Base-by-base conservation (phyloP, 2,888 invertebrate genomes). In the Agapostemon virescens region DNA sequence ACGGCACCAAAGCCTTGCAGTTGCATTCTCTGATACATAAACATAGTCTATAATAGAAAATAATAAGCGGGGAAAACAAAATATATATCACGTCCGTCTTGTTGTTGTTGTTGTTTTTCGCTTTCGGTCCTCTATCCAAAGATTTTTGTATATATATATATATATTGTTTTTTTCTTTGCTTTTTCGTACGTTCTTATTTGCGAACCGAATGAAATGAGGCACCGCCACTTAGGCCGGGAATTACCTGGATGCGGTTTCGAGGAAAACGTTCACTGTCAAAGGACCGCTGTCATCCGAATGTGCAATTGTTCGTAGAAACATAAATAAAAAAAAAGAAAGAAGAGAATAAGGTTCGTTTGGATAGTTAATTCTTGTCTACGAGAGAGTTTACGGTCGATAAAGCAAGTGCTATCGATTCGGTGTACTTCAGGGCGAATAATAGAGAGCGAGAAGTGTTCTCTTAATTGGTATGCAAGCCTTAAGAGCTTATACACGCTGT, bases 11-110 rank as follows among this genome's bases (percentile, higher is more conserved):
- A 89, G 85, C 84, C 86, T 84, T 74, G 82, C 83, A 83, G 49
- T 86, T 86, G 86, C 86, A 89, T 86, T 88, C 86, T 87, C 85
- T 82, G 84, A 84, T 85, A 86, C 84, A 87, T 81, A 87, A 82
- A 86, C 71, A 61, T 55, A 83, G 77, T 85, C 81, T 85, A 83
- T 79, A n/a, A 63, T 63, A 55, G 36, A 83, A 84, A 85, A 84
- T 78, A 75, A 86, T 86, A 87, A 85, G 86, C 84, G 75, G 85
- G 86, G 75, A 74, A 26, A 26, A 79, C 77, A 77, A 81, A 74
- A n/a, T n/a, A n/a, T n/a, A n/a, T n/a, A n/a, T n/a, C 49, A 49
- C 70, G 81, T 82, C 52, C 72, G 79, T 80, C 75, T 69, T 66
- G 61, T 67, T 68, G 45, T 52, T 33, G 52, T 61, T 61, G 67